Base-by-base conservation (phyloP, 2,113 vertebrate species). In the Cheilinus undulatus region DNA sequence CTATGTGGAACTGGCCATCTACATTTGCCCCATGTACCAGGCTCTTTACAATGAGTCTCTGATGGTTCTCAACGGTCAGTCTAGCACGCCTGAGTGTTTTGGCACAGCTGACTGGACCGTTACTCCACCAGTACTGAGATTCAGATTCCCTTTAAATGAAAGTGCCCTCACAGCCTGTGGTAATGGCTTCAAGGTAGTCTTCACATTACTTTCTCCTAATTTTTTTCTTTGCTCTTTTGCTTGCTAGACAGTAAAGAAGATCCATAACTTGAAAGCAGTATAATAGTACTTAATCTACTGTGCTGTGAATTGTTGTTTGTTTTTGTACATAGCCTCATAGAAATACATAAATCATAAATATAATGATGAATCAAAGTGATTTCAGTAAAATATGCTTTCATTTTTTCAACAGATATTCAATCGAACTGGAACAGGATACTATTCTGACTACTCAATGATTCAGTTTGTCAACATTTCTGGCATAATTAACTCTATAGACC, bases 381-480 rank as follows among this genome's bases (percentile, higher is more conserved):
- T 34, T 34, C 32, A 34, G 8, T 34, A 1, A 11, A 34, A 11
- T 11, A 2, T 5, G 11, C 32, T 34, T 34, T 8, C 7, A 32
- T 53, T 60, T 50, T 53, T 36, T 72, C 6, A 15, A 76, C 28
- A 94, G 94, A 82, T 91, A 42, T 86, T 13, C 15, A 38, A 8
- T 42, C 2, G 80, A 5, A 2, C 67, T 15, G 94, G 93, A 34
- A 82, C 14, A 0, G 94, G 93, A 40, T 0, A 19, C 0, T 94
- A 92, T 65, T n/a, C 88, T 0, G 88, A 92, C 43, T 92, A 83
- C 81, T 94, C 94, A 27, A 90, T 50, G 0, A 19, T 94, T 22
- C 92, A 93, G 80, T 85, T 10, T 27, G 76, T 92, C 45, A 94
- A 93, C 80, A 85, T 94, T 73, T 93, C 91, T 17, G 94, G 94